Conservation (phyloP, 2,797 vertebrate genomes). For the Alfaro cultratus region DNA sequence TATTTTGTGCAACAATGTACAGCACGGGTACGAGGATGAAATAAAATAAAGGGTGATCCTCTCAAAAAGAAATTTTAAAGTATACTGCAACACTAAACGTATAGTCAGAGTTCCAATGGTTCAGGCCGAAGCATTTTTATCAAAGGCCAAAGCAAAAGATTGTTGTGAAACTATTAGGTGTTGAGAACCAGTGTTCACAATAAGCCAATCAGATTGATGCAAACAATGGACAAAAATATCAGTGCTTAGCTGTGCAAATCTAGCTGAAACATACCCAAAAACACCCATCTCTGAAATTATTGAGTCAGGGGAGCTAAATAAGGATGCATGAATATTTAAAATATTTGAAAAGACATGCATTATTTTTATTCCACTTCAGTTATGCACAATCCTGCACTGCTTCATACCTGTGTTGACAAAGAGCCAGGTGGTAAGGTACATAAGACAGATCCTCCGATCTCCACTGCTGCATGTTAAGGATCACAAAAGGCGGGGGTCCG, state of each 20-base stretch:
- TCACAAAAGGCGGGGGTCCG: constrained; percentile 89
- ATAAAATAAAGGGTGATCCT: neutral
- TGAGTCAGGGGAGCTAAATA: neutral
- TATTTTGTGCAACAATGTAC: neutral
- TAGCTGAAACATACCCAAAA: neutral
- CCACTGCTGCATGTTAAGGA: constrained; percentile 93
- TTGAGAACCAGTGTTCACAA: neutral
- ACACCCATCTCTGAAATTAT: neutral
- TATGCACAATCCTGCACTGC: neutral
- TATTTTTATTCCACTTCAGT: neutral
- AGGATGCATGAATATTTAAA: too few relatives aligned
- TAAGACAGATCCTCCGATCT: constrained; percentile 90
- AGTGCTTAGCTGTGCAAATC: neutral
- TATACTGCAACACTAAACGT: neutral
- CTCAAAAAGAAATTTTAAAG: neutral
- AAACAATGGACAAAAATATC: neutral
- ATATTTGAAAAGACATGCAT: too few relatives aligned
- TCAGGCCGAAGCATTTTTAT: neutral
- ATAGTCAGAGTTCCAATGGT: neutral
- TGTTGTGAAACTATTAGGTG: neutral
- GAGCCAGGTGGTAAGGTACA: constrained; percentile 87
- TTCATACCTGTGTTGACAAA: constrained; percentile 87
- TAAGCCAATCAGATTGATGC: neutral
- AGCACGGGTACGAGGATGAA: neutral
- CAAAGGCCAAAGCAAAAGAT: neutral